A percentile compares a stretch with the other conserved stretches of the same genome.
These are phyloP conservation scores for Micromussa lordhowensis DNA, from an alignment of 92 coral and sea anemone species.

Conservation along the genomic window DNA sequence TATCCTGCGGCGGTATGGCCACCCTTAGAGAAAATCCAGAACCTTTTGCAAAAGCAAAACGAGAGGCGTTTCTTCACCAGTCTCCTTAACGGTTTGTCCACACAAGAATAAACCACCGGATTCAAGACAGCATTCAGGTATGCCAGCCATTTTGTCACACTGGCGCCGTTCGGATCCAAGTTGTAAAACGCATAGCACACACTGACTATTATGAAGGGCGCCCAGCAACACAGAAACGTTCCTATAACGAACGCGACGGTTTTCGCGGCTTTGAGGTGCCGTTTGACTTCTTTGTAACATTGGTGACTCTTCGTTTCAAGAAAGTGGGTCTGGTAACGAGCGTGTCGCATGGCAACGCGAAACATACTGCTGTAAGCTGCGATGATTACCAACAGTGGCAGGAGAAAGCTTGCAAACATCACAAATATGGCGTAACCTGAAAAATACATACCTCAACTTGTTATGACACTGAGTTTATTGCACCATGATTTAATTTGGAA, in stretches of 20 bases:
- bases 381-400: constrained; percentile 80
- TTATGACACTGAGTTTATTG: neutral
- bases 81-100: constrained; percentile 80
- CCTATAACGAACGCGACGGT: constrained; percentile 92
- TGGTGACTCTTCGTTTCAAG: constrained; percentile 47
- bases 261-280: constrained; percentile 89
- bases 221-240: constrained; percentile 86
- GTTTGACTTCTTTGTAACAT: constrained; percentile 57
- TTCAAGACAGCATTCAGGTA: constrained; percentile 81
- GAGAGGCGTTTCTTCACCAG: constrained; percentile 54
- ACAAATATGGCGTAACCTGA: constrained; percentile 84
- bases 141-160: constrained; percentile 84
- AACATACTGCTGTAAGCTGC: constrained; percentile 85
- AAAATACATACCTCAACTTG: neutral
- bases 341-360: constrained; percentile 78
- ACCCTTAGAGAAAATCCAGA: neutral
- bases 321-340: constrained; percentile 58
- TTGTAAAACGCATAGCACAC: constrained; percentile 59
- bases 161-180: constrained; percentile 56
- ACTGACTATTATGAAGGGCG: constrained; percentile 85
- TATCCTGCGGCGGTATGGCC: neutral
- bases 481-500: too few relatives aligned
- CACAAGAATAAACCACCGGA: constrained; percentile 85
- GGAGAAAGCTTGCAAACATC: constrained; percentile 66
- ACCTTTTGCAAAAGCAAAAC: constrained; percentile 12